Evolutionary conservation across 2,888 invertebrate genomes (phyloP).

Genomic region (Drosophila paranaensis): DNA sequence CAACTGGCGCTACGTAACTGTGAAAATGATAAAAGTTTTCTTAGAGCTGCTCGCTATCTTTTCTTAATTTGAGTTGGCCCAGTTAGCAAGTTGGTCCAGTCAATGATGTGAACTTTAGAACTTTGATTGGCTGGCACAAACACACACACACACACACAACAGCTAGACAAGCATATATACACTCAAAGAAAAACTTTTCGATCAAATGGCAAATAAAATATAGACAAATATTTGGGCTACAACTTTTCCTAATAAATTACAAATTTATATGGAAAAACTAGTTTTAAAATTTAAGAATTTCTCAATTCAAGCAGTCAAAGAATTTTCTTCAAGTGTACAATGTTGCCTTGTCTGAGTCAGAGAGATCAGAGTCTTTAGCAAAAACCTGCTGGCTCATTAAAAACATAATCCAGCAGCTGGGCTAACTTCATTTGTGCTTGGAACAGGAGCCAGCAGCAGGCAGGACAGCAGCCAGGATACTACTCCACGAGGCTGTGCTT

Average conservation of each 20-base stretch:
- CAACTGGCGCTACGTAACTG: slow-evolving; percentile 44
- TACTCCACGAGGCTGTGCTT: slow-evolving; percentile 2
- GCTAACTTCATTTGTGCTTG: slow-evolving; percentile 31
- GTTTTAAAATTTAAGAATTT: neutral
- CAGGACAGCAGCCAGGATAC: neutral
- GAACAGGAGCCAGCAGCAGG: slow-evolving; percentile 17
- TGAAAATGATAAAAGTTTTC: slow-evolving; percentile 66
- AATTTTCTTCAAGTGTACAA: neutral
- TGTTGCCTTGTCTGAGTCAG: neutral
- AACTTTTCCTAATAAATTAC: neutral
- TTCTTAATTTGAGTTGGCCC: slow-evolving; percentile 71
- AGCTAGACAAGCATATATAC: neutral
- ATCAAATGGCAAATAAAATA: neutral
- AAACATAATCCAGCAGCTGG: slow-evolving; percentile 29
- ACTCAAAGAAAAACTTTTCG: neutral
- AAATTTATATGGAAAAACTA: neutral
- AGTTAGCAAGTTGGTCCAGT: slow-evolving; percentile 61
- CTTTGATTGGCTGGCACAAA: slow-evolving; percentile 67
- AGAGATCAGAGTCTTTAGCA: slow-evolving; percentile 6
- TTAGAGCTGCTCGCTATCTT: slow-evolving; percentile 54
- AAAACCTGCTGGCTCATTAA: slow-evolving; percentile 25
- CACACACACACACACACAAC: neutral
- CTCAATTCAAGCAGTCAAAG: neutral
- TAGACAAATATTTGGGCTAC: neutral
- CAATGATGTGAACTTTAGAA: slow-evolving; percentile 75